Percentiles rank a stretch among this genome's conserved stretches.
Conservation (phyloP, 2,113 vertebrate species). For the Vombatus ursinus region DNA sequence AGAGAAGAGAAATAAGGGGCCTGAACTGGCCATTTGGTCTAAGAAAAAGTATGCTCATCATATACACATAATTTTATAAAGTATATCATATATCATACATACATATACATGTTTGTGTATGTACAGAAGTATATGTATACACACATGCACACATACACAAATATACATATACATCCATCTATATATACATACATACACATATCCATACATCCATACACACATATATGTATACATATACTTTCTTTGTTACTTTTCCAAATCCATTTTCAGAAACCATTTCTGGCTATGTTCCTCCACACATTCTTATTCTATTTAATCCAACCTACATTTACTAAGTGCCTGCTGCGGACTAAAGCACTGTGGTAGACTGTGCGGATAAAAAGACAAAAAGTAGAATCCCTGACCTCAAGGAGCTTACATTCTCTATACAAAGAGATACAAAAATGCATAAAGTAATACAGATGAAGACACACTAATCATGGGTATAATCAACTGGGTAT, state of each 20-base stretch:
- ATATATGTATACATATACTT: too few species aligned
- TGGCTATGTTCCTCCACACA: neutral
- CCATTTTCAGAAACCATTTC: neutral
- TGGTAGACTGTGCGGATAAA: neutral
- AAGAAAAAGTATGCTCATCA: too few species aligned
- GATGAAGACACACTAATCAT: neutral
- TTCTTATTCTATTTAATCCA: neutral
- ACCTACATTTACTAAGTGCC: neutral
- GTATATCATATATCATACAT: too few species aligned
- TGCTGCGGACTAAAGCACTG: neutral
- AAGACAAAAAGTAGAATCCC: neutral
- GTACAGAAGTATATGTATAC: too few species aligned
- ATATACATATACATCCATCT: too few species aligned
- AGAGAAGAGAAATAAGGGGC: too few species aligned
- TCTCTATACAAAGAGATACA: neutral
- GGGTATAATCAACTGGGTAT: neutral
- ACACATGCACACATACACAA: too few species aligned
- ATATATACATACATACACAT: too few species aligned
- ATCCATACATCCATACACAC: too few species aligned
- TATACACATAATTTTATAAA: too few species aligned
- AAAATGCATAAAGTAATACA: neutral
- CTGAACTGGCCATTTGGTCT: too few species aligned
- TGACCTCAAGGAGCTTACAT: neutral
- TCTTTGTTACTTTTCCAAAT: neutral
- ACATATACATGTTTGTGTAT: too few species aligned